Conservation (phyloP, 1,140 invertebrate species). For the Bombus confusus region DNA sequence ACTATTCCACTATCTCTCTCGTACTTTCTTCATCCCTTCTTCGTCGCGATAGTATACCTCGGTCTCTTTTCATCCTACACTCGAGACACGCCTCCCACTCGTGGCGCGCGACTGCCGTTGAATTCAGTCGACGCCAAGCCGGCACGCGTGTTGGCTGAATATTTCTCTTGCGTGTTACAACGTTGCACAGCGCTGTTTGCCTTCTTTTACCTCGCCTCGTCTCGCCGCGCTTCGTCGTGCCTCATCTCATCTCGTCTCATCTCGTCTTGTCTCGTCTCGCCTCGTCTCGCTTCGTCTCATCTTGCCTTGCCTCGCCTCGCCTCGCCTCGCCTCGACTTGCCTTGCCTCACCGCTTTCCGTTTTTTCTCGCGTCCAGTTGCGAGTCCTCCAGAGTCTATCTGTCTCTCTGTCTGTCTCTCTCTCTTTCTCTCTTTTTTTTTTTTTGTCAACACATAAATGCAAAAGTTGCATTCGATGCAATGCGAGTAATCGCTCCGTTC, state of each 20-base stretch:
- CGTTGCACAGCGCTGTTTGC: conserved; percentile 3
- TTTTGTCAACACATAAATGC: background rate
- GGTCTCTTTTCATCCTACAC: conserved; percentile 25
- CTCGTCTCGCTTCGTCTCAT: background rate
- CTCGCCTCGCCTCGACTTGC: background rate
- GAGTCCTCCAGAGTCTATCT: background rate
- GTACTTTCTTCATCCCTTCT: background rate
- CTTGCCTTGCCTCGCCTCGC: background rate
- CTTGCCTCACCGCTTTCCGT: background rate
- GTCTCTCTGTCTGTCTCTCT: too few relatives aligned
- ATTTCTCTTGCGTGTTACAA: background rate
- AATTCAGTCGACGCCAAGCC: conserved; percentile 68
- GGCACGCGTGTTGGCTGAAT: conserved; percentile 61
- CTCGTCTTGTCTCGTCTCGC: background rate
- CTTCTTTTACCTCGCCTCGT: background rate
- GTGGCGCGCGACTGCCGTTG: conserved; percentile 50
- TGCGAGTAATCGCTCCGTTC: background rate
- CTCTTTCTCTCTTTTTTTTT: too few relatives aligned
- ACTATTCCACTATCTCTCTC: background rate
- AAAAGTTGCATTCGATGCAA: background rate
- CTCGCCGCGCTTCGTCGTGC: background rate
- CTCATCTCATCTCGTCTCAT: conserved; percentile 1
- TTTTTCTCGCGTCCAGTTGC: background rate
- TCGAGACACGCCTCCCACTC: conserved; percentile 51
- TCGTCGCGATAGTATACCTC: background rate